Base-by-base conservation (phyloP, 2,888 invertebrate genomes). In the Tetramorium bicarinatum region DNA sequence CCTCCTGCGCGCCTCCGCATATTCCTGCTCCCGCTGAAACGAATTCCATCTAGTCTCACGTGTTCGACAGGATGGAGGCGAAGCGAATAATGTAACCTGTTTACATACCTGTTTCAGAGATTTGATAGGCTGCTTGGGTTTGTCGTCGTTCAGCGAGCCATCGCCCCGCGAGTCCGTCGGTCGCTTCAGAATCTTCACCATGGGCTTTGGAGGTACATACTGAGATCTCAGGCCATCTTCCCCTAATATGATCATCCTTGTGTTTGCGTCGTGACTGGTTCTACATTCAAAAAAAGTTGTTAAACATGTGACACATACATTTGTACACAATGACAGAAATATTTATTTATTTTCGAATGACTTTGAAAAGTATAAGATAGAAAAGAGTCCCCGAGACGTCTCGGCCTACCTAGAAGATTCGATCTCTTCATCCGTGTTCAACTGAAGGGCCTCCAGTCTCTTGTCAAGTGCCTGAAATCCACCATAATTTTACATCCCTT, bases 1-100 rank as follows among this genome's bases (percentile, higher is more conserved):
- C 93, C 99, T 96, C 88, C 98, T 96, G 89, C 99, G 96, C 29
- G 99, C 99, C 94, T 98, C 97, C 18, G 98, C 98, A 94, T 99
- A 99, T 93, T 98, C 99, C 93, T 98, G 98, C 95, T 99, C 98
- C 91, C 99, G 96, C 96, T 99, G 94, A 11, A 69, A 74, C 83
- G 0, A 67, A 79, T 59, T 44, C n/a, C n/a, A 3, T 38, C 2
- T 1, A 41, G 2, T 11, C 11, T 64, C 38, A 38, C 15, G 0
- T 2, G n/a, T 83, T 69, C 6, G 21, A 66, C 13, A 29, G 13
- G 1, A 47, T 44, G 61, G 34, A 34, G 13, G 2, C 7, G 9
- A 54, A 9, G n/a, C 7, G 1, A 66, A n/a, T 3, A 4, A 34
- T 0, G n/a, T 21, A 59, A 38, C 49, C 9, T 41, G 44, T 44